These are phyloP conservation scores for Rhagoletis pomonella DNA, from an alignment of 1,140 invertebrate genomes.

Conservation along the genomic window DNA sequence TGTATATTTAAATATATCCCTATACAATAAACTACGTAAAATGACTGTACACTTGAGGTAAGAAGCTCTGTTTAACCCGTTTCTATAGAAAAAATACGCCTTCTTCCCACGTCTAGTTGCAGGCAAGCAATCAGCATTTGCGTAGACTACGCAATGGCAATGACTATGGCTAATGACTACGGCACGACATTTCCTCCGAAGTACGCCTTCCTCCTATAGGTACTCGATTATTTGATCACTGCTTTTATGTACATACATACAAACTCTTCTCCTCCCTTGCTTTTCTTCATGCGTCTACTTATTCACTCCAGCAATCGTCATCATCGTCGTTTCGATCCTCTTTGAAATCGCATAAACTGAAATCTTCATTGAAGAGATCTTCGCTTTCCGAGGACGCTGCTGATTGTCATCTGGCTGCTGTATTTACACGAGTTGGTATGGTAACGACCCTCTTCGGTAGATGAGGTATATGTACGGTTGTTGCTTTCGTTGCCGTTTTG, in stretches of 20 bases:
- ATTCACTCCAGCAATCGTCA: constrained; percentile 70
- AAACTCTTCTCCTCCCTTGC: background rate
- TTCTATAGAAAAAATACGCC: no score
- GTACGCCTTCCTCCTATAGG: background rate
- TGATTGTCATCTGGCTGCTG: constrained; percentile 70
- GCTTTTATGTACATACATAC: background rate
- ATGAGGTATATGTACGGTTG: constrained; percentile 69
- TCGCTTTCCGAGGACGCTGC: constrained; percentile 71
- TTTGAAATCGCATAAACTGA: constrained; percentile 69
- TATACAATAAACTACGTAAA: no score
- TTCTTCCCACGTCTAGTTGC: background rate
- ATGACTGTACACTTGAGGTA: no score
- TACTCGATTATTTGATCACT: background rate
- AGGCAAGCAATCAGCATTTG: constrained; percentile 2
- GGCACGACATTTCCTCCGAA: constrained; percentile 1
- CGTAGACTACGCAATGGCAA: constrained; percentile 8
- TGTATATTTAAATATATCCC: no score
- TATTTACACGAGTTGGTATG: constrained; percentile 66
- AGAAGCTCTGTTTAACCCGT: no score
- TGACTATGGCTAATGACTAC: background rate
- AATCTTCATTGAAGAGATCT: constrained; percentile 71
- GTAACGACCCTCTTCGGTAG: constrained; percentile 68
- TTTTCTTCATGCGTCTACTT: constrained; percentile 13
- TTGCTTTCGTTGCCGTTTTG: constrained; percentile 61
- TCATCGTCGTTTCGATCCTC: constrained; percentile 65